These are phyloP conservation scores for Ammospiza nelsoni DNA, from an alignment of 2,113 vertebrate species.

Conservation along the genomic window DNA sequence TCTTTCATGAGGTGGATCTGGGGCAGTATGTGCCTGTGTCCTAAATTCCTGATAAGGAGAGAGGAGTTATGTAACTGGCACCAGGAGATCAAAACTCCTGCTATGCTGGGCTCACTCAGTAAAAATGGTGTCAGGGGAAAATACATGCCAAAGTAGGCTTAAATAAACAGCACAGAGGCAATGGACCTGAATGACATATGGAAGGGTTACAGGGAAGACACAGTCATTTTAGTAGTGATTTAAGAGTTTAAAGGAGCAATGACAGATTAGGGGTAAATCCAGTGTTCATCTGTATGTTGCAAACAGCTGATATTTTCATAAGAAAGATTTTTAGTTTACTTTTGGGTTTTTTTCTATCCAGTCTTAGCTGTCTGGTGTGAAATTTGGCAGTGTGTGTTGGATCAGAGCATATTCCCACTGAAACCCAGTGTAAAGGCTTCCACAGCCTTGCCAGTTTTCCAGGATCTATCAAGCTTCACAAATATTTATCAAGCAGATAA, in stretches of 20 bases:
- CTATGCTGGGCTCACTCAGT: background rate
- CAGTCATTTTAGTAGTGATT: background rate
- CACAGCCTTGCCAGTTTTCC: background rate
- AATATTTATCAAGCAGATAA: background rate
- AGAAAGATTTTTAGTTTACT: background rate
- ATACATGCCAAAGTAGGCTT: background rate
- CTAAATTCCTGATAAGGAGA: background rate
- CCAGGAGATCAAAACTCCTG: conserved; percentile 2
- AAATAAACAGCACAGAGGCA: conserved; percentile 1
- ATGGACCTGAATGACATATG: background rate
- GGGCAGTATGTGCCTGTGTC: background rate
- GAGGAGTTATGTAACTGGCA: background rate
- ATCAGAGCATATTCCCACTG: background rate
- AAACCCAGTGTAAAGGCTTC: background rate
- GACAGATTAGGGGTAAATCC: background rate
- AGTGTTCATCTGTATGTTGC: background rate
- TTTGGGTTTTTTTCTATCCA: background rate
- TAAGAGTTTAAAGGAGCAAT: background rate
- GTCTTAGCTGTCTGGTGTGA: background rate
- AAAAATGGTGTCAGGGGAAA: background rate
- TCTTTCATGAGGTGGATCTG: background rate
- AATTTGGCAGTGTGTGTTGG: background rate
- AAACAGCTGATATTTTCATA: background rate
- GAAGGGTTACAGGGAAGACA: background rate
- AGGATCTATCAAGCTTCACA: background rate